A percentile compares a stretch with the other conserved stretches of the same genome.
These are phyloP conservation scores for Anoplius nigerrimus DNA, from an alignment of 2,888 invertebrate species.

Conservation along the genomic window DNA sequence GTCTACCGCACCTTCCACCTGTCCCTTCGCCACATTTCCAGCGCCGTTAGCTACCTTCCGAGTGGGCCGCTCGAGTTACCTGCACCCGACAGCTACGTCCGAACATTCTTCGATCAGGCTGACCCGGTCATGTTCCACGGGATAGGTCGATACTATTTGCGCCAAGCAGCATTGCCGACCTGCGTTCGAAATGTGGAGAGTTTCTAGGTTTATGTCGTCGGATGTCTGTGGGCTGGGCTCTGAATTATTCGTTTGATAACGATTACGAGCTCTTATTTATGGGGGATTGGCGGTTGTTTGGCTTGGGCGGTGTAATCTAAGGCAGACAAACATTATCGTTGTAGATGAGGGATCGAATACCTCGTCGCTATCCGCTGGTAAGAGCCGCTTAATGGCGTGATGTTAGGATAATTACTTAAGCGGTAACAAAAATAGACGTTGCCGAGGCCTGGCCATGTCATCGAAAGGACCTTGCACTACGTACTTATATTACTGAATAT, in stretches of 20 bases:
- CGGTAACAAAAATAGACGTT: too few species aligned
- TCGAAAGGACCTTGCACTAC: too few species aligned
- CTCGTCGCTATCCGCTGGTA: neutral
- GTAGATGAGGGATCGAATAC: neutral
- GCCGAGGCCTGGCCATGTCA: too few species aligned
- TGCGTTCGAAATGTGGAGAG: too few species aligned
- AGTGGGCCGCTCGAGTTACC: constrained; percentile 27
- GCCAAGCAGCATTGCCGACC: too few species aligned
- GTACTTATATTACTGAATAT: too few species aligned
- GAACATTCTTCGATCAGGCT: constrained; percentile 38
- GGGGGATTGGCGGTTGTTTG: neutral
- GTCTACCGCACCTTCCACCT: neutral
- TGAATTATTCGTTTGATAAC: too few species aligned
- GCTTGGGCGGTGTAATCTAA: neutral
- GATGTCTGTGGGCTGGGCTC: too few species aligned
- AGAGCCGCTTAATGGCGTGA: neutral
- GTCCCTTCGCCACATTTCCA: constrained; percentile 4
- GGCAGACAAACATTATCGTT: neutral
- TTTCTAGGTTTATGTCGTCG: too few species aligned
- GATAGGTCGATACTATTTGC: neutral
- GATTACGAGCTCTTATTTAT: too few species aligned
- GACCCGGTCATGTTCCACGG: constrained; percentile 49
- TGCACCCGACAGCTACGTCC: constrained; percentile 37
- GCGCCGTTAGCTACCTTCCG: constrained; percentile 23
- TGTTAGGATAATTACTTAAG: too few species aligned